phyloP scores from a whole-genome alignment of 2,888 invertebrate species.

The Caradrina clavipalpis region DNA sequence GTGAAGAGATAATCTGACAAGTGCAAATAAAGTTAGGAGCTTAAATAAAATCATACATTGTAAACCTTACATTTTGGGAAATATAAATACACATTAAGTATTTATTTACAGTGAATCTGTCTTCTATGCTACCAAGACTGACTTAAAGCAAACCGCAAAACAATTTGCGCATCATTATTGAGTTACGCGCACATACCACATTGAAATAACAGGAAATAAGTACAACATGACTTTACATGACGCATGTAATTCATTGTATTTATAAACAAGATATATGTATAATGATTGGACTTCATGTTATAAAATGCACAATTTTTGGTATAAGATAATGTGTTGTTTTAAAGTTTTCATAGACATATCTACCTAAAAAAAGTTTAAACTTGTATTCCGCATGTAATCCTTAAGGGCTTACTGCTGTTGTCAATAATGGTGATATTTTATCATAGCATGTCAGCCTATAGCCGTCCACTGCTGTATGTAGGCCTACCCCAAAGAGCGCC shows the following conservation, averaged over 20 bases:
- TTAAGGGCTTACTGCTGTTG: too few species aligned
- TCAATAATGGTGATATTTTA: too few species aligned
- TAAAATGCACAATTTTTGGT: neutral
- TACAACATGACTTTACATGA: neutral
- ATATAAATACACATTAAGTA: too few species aligned
- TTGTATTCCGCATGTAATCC: neutral
- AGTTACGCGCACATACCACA: neutral
- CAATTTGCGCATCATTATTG: too few species aligned
- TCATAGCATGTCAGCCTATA: too few species aligned
- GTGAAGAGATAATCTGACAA: too few species aligned
- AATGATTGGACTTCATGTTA: neutral
- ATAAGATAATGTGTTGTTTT: neutral
- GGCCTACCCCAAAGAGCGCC: too few species aligned
- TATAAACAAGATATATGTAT: neutral
- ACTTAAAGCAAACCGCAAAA: neutral
- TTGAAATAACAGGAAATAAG: conserved; percentile 7
- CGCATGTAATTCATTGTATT: neutral
- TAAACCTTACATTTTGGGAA: too few species aligned
- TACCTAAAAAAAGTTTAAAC: neutral
- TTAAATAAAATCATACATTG: too few species aligned
- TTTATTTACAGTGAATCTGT: neutral
- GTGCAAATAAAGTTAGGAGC: too few species aligned
- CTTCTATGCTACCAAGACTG: neutral
- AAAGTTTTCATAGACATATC: neutral
- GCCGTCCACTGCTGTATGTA: too few species aligned